Evolutionary conservation across 2,888 invertebrate genomes (phyloP).

Genomic region (Cantharis lateralis): DNA sequence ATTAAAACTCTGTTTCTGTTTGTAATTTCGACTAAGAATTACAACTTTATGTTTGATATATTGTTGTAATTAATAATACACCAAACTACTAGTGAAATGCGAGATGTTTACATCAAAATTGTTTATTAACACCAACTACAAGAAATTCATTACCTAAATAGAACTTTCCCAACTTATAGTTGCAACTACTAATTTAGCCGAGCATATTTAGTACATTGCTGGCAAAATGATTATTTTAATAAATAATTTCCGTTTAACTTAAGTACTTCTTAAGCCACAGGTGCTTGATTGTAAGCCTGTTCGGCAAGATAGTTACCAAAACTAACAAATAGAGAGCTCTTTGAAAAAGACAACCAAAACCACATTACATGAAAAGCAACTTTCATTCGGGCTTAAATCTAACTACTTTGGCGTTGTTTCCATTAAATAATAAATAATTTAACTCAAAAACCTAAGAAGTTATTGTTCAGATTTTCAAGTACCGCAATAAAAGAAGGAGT

Average conservation of each 20-base stretch:
- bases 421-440: not conserved
- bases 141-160: not conserved
- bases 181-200: not conserved
- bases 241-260: not conserved
- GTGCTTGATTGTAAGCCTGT: not conserved
- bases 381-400: not conserved
- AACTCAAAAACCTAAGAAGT: not conserved
- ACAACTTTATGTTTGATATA: conserved; percentile 22
- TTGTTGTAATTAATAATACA: conserved; percentile 24
- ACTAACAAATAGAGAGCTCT: not conserved
- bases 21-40: conserved; percentile 6
- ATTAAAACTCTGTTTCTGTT: conserved; percentile 15
- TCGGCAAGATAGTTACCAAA: not conserved
- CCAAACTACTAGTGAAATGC: not conserved
- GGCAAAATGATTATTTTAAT: not conserved
- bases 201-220: not conserved
- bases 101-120: not conserved
- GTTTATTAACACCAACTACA: not conserved
- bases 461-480: not conserved
- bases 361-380: not conserved
- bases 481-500: not conserved
- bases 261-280: not conserved
- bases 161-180: not conserved
- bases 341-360: not conserved
- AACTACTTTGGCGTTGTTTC: not conserved